Conservation (phyloP, 2,113 vertebrate species). For the Tychaedon coryphoeus region DNA sequence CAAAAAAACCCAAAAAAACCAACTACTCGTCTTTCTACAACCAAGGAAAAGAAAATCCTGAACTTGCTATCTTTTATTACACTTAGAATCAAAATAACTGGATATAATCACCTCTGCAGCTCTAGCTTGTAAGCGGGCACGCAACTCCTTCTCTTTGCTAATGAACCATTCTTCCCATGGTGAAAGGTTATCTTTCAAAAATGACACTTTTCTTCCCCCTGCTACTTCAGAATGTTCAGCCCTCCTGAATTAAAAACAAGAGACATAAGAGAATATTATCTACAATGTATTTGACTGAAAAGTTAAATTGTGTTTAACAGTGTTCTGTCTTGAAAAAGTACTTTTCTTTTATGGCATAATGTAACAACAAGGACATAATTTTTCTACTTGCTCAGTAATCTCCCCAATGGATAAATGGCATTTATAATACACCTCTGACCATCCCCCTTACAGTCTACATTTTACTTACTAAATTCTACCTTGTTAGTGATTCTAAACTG, state of each 20-base stretch:
- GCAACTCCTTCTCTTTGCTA: conserved; percentile 86
- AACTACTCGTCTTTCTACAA: background rate
- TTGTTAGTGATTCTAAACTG: background rate
- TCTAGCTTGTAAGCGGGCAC: conserved; percentile 78
- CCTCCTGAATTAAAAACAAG: background rate
- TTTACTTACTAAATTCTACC: background rate
- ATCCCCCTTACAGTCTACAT: rapidly evolving
- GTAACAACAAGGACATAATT: background rate
- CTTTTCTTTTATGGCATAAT: background rate
- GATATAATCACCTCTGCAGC: conserved; percentile 76
- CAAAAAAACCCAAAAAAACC: background rate
- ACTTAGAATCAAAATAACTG: background rate
- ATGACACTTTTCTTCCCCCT: background rate
- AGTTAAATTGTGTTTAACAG: background rate
- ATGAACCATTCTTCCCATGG: conserved; percentile 93
- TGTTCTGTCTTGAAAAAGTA: background rate
- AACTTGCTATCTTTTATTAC: background rate
- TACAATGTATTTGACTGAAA: background rate
- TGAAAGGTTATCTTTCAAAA: conserved; percentile 69
- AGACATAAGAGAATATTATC: background rate
- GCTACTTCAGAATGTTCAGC: background rate
- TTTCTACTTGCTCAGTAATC: background rate
- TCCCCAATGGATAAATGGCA: background rate
- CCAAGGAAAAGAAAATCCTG: background rate
- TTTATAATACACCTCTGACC: background rate